Evolutionary conservation across 2,888 invertebrate species (phyloP).

Genomic region (Scaeva pyrastri): DNA sequence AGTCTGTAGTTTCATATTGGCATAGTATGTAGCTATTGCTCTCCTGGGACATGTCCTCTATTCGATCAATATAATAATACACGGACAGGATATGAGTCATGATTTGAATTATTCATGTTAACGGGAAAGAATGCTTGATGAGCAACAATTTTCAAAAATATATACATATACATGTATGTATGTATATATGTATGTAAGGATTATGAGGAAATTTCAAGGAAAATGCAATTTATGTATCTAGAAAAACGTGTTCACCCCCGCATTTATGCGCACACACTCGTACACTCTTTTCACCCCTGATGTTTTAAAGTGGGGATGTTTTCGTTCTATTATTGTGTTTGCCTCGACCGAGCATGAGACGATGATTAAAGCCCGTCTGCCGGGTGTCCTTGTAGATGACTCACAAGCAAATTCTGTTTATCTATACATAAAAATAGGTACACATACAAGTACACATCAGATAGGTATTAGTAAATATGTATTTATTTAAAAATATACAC

Average conservation of each 20-base stretch:
- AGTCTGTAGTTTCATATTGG: not conserved
- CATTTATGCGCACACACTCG: conserved; percentile 13
- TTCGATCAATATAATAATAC: conserved; percentile 40
- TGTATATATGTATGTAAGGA: not conserved
- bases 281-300: conserved; percentile 15
- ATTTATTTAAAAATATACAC: conserved; percentile 25
- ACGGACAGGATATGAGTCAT: conserved; percentile 49
- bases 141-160: conserved; percentile 57
- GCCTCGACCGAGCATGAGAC: conserved; percentile 44
- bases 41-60: not conserved
- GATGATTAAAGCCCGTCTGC: conserved; percentile 58
- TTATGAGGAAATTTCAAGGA: conserved; percentile 39
- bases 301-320: not conserved
- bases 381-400: conserved; percentile 64
- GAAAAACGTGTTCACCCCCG: conserved; percentile 27
- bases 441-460: not conserved
- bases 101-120: conserved; percentile 26
- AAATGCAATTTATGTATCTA: conserved; percentile 39
- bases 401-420: conserved; percentile 35
- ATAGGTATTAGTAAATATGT: not conserved
- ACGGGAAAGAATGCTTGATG: conserved; percentile 42
- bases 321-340: conserved; percentile 20
- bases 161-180: not conserved
- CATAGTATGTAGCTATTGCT: not conserved
- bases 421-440: not conserved